Percentiles rank a stretch among this genome's conserved stretches.
These are phyloP conservation scores for Euplagia quadripunctaria DNA, from an alignment of 2,888 invertebrate genomes.

Conservation along the genomic window DNA sequence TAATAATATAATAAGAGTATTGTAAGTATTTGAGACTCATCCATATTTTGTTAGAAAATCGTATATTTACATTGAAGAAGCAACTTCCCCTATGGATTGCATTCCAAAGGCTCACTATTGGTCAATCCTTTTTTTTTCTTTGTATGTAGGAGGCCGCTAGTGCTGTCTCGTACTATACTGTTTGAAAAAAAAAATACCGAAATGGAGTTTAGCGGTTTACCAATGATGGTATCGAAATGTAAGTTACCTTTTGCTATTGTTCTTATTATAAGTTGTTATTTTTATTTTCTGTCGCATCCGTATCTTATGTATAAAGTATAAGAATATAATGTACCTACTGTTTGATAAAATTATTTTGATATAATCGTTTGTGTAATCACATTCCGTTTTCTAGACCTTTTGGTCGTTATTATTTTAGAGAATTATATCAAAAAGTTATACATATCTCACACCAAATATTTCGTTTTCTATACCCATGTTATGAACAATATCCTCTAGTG, in stretches of 20 bases:
- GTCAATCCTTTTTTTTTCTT: no score
- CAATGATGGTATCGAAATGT: background rate
- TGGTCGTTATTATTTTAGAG: constrained; percentile 54
- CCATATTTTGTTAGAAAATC: no score
- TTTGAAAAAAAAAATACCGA: background rate
- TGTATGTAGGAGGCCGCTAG: no score
- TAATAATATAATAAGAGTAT: no score
- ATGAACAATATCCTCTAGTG: background rate
- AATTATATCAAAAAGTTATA: constrained; percentile 38
- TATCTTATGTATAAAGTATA: constrained; percentile 51
- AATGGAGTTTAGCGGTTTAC: background rate
- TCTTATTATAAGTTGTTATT: background rate
- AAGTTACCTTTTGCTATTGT: background rate
- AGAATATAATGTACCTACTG: no score
- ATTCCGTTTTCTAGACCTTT: constrained; percentile 69
- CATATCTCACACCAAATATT: constrained; percentile 41
- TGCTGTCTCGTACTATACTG: no score
- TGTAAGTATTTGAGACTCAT: no score
- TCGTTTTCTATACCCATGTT: constrained; percentile 18
- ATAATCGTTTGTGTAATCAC: constrained; percentile 60
- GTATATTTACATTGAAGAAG: no score
- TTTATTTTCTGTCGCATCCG: constrained; percentile 4
- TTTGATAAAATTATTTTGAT: constrained; percentile 44
- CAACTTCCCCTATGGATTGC: no score
- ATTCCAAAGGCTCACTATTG: no score